A percentile compares a stretch with the other conserved stretches of the same genome.
Conservation (phyloP, 35 echinoderm and acorn worm genomes). For the Lytechinus variegatus region DNA sequence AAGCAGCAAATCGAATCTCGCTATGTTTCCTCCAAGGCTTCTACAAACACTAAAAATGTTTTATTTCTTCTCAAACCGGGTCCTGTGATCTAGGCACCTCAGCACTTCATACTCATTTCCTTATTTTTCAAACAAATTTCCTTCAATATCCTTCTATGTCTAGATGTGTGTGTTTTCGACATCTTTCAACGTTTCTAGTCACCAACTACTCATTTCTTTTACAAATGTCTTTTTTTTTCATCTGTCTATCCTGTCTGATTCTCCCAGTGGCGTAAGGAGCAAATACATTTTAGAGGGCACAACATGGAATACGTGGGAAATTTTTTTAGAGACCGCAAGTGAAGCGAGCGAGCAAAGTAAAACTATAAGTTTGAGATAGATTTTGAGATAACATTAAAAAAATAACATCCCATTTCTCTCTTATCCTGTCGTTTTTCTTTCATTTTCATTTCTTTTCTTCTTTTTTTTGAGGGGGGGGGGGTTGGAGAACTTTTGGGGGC, state of each 20-base stretch:
- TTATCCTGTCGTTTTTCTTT: neutral
- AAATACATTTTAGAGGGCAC: too few species aligned
- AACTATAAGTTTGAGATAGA: too few species aligned
- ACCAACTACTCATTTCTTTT: too few species aligned
- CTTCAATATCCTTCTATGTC: neutral
- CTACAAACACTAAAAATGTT: constrained; percentile 7
- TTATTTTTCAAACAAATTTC: constrained; percentile 21
- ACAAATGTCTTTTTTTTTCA: too few species aligned
- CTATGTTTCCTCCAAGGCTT: neutral
- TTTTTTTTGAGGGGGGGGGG: neutral
- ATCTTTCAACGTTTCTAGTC: neutral
- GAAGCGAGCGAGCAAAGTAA: too few species aligned
- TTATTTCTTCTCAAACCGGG: neutral
- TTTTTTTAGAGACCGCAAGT: too few species aligned
- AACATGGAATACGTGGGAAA: too few species aligned
- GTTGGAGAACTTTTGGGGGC: too few species aligned
- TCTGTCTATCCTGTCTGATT: too few species aligned
- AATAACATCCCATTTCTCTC: neutral
- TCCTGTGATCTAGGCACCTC: neutral
- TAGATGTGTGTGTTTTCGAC: neutral
- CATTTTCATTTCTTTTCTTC: neutral
- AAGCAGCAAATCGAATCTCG: neutral
- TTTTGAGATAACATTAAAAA: too few species aligned
- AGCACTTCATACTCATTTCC: neutral
- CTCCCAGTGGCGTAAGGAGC: too few species aligned